Percentiles rank a stretch among this genome's conserved stretches.
These are phyloP conservation scores for Eristalis intricaria DNA, from an alignment of 2,888 invertebrate species.

Conservation along the genomic window DNA sequence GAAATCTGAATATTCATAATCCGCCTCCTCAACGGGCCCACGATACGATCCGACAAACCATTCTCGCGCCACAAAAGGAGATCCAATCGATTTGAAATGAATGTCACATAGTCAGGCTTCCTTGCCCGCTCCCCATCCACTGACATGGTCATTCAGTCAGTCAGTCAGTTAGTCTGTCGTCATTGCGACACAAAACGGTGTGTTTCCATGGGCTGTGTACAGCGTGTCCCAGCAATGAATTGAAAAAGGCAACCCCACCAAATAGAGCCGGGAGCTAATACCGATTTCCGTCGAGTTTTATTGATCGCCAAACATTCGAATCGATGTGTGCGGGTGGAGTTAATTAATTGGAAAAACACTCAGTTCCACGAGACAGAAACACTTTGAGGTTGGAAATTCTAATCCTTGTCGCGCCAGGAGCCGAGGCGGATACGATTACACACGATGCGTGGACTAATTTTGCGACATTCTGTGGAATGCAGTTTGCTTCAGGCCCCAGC, in stretches of 20 bases:
- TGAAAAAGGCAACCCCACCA: conserved; percentile 37
- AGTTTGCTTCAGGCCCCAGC: background rate
- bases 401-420: conserved; percentile 19
- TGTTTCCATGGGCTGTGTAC: background rate
- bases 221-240: background rate
- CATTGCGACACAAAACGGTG: background rate
- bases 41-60: background rate
- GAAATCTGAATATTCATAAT: conserved; percentile 21
- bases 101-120: conserved; percentile 53
- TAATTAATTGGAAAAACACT: conserved; percentile 9
- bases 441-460: background rate
- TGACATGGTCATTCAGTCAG: background rate
- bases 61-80: conserved; percentile 41
- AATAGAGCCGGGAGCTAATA: conserved; percentile 41
- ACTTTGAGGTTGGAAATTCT: conserved; percentile 52
- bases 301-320: background rate
- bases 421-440: background rate
- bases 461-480: conserved; percentile 1
- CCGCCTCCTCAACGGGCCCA: background rate
- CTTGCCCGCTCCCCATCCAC: conserved; percentile 7
- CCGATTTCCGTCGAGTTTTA: conserved; percentile 43
- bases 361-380: conserved; percentile 9
- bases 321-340: conserved; percentile 16
- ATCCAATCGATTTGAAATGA: conserved; percentile 53
- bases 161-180: background rate